Evolutionary conservation across 2,888 invertebrate species (phyloP), one percentile per base, ranked within the genome.

Genomic region (Zootermopsis nevadensis): DNA sequence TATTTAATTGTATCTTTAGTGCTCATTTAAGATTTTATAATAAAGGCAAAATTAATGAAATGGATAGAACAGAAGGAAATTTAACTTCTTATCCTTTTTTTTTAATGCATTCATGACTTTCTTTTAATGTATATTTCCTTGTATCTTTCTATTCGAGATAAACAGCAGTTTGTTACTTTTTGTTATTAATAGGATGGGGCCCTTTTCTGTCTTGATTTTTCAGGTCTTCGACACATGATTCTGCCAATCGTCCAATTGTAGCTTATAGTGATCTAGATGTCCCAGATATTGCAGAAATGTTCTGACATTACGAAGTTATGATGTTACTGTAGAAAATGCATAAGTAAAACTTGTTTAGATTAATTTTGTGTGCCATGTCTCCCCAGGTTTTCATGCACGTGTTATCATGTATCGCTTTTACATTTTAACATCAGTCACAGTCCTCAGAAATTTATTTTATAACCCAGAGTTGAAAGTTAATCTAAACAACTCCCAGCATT

Each of bases 221-320:
- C 83, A 84, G 84, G 84, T 83, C 69, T 31, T 80, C 82, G n/a
- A 1, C 81, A 72, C 60, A 80, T 35, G 80, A 81, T 48, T 33
- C 80, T 60, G 60, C 81, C 60, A 55, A 92, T 74, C 89, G 89
- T 85, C 79, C 66, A 55, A 89, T 91, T 84, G 89, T 92, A 83
- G 91, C 90, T 85, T 92, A 92, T 88, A 88, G 91, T 84, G 92
- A 92, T 87, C 88, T 92, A 86, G 92, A 92, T 87, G 91, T 91
- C 35, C 91, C 91, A 19, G 91, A 90, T 84, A 91, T 92, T 84
- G 87, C 88, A 72, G 91, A 82, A 53, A 66, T 82, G 77, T 79
- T 82, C 82, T 82, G 67, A 77, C 66, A 82, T 0, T 27, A 69
- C 38, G 69, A 24, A 42, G 48, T 33, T 31, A 8, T 42, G 10